A percentile compares a stretch with the other conserved stretches of the same genome.
Conservation (phyloP, 2,797 vertebrate genomes). For the Danio jaintianensis region DNA sequence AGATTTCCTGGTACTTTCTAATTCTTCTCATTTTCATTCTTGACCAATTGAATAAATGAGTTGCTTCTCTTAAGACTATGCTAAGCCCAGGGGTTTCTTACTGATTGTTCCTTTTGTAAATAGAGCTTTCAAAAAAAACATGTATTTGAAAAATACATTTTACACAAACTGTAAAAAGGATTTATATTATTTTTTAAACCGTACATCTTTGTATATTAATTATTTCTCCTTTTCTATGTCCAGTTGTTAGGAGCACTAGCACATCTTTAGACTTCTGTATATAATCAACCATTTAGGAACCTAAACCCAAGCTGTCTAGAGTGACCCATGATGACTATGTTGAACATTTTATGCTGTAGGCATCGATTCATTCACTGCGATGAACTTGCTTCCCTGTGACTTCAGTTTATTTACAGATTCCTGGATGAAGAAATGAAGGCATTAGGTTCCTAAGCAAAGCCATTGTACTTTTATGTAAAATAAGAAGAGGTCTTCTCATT, state of each 20-base stretch:
- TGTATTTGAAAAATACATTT: slow-evolving; percentile 92
- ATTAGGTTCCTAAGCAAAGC: slow-evolving; percentile 85
- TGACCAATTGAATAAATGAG: slow-evolving; percentile 70
- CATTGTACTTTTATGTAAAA: slow-evolving; percentile 88
- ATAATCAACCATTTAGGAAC: slow-evolving; percentile 75
- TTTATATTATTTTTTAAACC: slow-evolving; percentile 95
- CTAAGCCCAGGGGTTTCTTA: slow-evolving; percentile 81
- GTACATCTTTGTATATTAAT: slow-evolving; percentile 93
- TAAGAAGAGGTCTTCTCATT: slow-evolving; percentile 85
- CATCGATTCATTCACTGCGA: slow-evolving; percentile 64
- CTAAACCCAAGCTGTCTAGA: slow-evolving; percentile 76
- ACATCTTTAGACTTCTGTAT: slow-evolving; percentile 81
- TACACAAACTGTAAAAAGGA: slow-evolving; percentile 94
- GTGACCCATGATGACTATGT: slow-evolving; percentile 78
- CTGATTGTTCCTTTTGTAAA: slow-evolving; percentile 85
- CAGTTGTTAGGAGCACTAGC: slow-evolving; percentile 83
- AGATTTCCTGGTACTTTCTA: slow-evolving; percentile 66
- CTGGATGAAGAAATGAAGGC: slow-evolving; percentile 84
- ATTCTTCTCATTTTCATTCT: slow-evolving; percentile 60
- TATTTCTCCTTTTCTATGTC: slow-evolving; percentile 80
- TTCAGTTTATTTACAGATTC: slow-evolving; percentile 78
- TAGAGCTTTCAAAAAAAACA: slow-evolving; percentile 83
- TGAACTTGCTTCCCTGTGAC: slow-evolving; percentile 77
- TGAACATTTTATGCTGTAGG: slow-evolving; percentile 76
- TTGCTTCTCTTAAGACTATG: slow-evolving; percentile 71